Percentiles rank a stretch among this genome's conserved stretches.
phyloP scores from a whole-genome alignment of 2,113 vertebrate species.

The Mola mola region DNA sequence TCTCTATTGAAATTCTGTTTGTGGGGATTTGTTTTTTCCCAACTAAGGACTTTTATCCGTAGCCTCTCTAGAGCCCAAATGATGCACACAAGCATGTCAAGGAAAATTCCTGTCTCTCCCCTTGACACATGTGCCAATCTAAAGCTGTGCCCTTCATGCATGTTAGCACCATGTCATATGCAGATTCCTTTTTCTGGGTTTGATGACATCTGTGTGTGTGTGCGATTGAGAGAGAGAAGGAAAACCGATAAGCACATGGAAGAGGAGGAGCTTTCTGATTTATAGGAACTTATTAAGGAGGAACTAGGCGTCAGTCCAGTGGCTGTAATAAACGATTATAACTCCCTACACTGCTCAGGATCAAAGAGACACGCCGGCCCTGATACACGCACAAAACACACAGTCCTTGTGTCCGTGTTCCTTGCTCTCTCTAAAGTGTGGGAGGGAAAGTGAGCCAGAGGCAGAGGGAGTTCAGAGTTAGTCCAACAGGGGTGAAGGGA shows the following conservation, averaged over 20 bases:
- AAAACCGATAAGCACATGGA: conserved; percentile 55
- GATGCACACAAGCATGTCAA: conserved; percentile 21
- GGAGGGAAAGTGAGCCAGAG: conserved; percentile 35
- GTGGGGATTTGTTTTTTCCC: conserved; percentile 33
- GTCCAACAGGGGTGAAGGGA: conserved; percentile 66
- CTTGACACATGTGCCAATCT: conserved; percentile 61
- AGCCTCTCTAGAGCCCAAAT: conserved; percentile 20
- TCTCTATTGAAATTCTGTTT: no score
- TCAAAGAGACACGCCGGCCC: conserved; percentile 54
- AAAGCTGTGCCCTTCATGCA: conserved; percentile 65
- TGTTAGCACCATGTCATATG: conserved; percentile 55
- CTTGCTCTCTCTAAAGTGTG: conserved; percentile 28
- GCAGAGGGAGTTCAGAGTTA: conserved; percentile 13
- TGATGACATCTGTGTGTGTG: conserved; percentile 5
- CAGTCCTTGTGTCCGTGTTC: neutral
- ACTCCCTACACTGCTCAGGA: conserved; percentile 38
- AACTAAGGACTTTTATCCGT: conserved; percentile 33
- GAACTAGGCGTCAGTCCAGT: conserved; percentile 77
- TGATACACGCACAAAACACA: conserved; percentile 17
- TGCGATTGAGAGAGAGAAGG: neutral
- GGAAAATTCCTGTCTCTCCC: conserved; percentile 19
- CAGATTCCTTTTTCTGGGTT: conserved; percentile 54
- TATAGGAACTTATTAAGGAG: conserved; percentile 71
- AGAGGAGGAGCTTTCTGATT: conserved; percentile 63
- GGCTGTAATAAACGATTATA: conserved; percentile 71